Base-by-base conservation (phyloP, 2,888 invertebrate species). In the Drymonia ruficornis region DNA sequence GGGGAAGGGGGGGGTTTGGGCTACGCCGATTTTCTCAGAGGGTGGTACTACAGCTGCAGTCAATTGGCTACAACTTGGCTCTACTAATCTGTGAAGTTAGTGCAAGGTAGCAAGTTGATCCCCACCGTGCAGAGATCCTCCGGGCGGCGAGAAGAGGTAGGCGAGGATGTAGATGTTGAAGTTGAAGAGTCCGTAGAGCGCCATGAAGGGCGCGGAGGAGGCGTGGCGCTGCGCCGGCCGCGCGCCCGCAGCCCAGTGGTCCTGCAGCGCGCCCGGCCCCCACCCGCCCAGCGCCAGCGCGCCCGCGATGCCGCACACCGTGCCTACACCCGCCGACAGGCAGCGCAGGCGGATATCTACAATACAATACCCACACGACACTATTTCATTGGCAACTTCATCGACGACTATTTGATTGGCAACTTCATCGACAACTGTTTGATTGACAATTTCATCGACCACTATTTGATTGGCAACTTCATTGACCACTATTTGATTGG, bases 121-220 rank as follows among this genome's bases (percentile, higher is more conserved):
- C 94, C 94, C 90, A 98, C 98, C 98, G 84, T 97, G 97, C 49
- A 96, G 92, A 63, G 97, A 95, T 70, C 95, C 96, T 56, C 94
- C 94, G 28, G 96, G 96, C 0, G 99, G 98, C 0, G 98, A 96
- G 86, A 98, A 99, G 48, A 99, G 96, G 86, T 98, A 99, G 15
- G 98, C 97, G 96, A 99, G 96, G 8, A 97, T 96, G 86, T 97
- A 98, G 65, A 99, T 87, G 85, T 99, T 98, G 84, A 98, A 97
- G 92, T 99, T 99, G 52, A 98, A 94, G 45, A 99, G 93, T 28
- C 98, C 98, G 84, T 99, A 99, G 68, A 98, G 96, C 4, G 98
- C 96, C 96, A 99, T 98, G 88, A 99, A 99, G 67, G 99, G 98
- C 8, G 97, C 98, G 0, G 98, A 98, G 68, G 97, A 98, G 73